These are phyloP conservation scores for Tolypeutes matacus DNA, from an alignment of 2,797 vertebrate genomes.

Conservation along the genomic window DNA sequence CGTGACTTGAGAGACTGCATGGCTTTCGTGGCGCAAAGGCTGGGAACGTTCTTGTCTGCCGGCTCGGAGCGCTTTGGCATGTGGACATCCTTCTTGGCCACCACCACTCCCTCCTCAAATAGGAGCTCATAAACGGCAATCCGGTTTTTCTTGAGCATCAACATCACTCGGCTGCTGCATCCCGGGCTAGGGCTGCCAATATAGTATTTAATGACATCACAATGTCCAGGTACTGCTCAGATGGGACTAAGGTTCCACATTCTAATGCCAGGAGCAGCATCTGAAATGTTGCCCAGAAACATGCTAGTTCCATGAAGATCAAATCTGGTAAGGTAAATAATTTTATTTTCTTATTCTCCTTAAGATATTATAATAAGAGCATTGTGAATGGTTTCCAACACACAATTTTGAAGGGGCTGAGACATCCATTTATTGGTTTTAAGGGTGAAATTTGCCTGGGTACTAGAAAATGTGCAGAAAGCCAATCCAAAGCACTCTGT, in stretches of 20 bases:
- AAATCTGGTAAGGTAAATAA: conserved; percentile 57
- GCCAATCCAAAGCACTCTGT: neutral
- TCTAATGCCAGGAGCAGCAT: neutral
- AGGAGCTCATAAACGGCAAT: conserved; percentile 99
- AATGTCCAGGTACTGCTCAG: conserved; percentile 10
- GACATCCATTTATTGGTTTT: neutral
- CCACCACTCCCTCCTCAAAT: conserved; percentile 99
- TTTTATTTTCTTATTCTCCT: conserved; percentile 28
- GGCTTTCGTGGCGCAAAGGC: conserved; percentile 99
- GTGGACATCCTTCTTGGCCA: conserved; percentile 99
- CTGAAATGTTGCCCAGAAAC: neutral
- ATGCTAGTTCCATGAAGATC: neutral
- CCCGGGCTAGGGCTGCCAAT: too few relatives aligned
- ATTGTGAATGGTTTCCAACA: neutral
- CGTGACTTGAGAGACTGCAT: conserved; percentile 99
- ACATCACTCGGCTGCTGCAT: conserved; percentile 89
- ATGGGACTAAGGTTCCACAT: neutral
- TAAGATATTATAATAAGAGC: neutral
- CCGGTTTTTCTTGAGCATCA: conserved; percentile 99
- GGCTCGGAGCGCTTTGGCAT: conserved; percentile 98
- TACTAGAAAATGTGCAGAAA: neutral
- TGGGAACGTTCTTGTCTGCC: conserved; percentile 98
- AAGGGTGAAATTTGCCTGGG: neutral
- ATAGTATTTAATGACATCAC: conserved; percentile 57
- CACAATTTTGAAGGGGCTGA: neutral